A percentile compares a stretch with the other conserved stretches of the same genome.
Conservation (phyloP, 2,888 invertebrate species). For the Morpho helenor region DNA sequence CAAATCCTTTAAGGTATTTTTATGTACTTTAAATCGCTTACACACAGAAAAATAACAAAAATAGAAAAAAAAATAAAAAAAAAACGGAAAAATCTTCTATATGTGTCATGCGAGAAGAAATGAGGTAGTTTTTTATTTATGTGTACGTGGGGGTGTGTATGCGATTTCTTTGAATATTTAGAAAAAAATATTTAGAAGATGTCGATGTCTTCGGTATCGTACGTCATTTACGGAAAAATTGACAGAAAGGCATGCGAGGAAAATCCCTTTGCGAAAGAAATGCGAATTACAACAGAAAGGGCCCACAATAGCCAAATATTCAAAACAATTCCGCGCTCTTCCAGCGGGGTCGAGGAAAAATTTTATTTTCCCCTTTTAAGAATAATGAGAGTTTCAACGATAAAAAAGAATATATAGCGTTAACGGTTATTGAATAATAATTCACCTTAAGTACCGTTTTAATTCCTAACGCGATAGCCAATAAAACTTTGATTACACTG, state of each 20-base stretch:
- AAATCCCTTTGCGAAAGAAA: constrained; percentile 30
- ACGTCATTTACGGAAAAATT: constrained; percentile 18
- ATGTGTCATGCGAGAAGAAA: too few species aligned
- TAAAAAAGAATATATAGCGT: constrained; percentile 19
- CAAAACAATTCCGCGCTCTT: constrained; percentile 46
- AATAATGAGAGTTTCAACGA: constrained; percentile 41
- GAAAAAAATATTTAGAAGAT: too few species aligned
- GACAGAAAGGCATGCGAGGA: constrained; percentile 6
- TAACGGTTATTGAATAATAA: constrained; percentile 3
- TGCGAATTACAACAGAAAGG: constrained; percentile 31
- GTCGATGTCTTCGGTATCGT: constrained; percentile 10
- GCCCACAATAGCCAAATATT: constrained; percentile 43
- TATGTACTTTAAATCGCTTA: too few species aligned
- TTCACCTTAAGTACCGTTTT: constrained; percentile 14
- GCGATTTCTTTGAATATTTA: too few species aligned
- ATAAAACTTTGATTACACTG: constrained; percentile 8
- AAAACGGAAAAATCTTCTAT: too few species aligned
- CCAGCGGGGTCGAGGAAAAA: constrained; percentile 45
- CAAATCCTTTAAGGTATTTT: too few species aligned
- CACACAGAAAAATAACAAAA: too few species aligned
- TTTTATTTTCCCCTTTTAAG: constrained; percentile 45
- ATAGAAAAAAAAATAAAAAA: too few species aligned
- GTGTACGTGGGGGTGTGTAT: too few species aligned
- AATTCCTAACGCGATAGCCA: constrained; percentile 10
- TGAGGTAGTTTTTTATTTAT: too few species aligned